Evolutionary conservation across 1,140 invertebrate species (phyloP), one percentile per base, ranked within the genome.

Genomic region (Cyclargus thomasi): DNA sequence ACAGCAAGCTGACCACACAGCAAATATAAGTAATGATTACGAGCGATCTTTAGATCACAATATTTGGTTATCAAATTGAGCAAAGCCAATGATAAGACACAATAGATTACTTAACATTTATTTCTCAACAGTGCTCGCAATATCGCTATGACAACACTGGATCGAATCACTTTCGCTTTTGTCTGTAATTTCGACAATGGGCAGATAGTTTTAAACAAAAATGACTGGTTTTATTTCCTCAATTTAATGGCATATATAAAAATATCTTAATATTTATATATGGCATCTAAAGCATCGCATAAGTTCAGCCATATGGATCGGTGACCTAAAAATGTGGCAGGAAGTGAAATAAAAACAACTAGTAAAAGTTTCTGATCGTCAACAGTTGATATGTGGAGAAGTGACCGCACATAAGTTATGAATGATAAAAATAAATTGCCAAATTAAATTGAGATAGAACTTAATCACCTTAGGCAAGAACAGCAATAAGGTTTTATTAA

Each of bases 311-410:
- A 59, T 59, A 59, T 59, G 55, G 18, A 20, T 20, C 18, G 18
- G 55, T 21, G 55, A 59, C 17, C 55, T 59, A 59, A 59, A 57
- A 59, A 22, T 59, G 55, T 59, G 20, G 18, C 55, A 10, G 55
- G 55, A 59, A 20, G 55, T 59, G 55, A 47, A 47, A 47, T 47
- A 47, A 47, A 47, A 47, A 47, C 39, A 47, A 47, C 39, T 47
- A 47, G 10, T 47, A 47, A 47, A 47, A 47, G 39, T 47, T 47
- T 14, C 10, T 47, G 39, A 47, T 3, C 39, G 10, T 47, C 39
- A 14, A 47, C 39, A 47, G 39, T 47, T 47, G 39, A 47, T 47
- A 47, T 47, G 39, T 8, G 39, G 14, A 47, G 39, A 47, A 47
- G 11, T 47, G 39, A 47, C 39, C 39, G 39, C 39, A 16, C 39